Evolutionary conservation across 2,888 invertebrate genomes (phyloP).

Genomic region (Lasioglossum leucozonium): DNA sequence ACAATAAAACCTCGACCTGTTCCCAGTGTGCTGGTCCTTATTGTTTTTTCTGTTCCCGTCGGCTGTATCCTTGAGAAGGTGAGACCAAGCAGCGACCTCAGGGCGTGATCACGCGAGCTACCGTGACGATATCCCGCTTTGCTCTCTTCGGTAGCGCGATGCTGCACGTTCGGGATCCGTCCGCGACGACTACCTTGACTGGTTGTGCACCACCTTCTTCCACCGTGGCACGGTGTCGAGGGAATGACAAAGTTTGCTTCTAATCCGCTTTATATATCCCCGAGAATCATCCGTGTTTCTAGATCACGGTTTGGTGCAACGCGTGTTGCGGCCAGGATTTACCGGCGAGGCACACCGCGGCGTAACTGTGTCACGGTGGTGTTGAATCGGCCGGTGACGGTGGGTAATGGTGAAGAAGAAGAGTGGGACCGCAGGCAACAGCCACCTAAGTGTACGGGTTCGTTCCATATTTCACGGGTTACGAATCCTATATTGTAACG

Average conservation of each 20-base stretch:
- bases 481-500: slow-evolving; percentile 68
- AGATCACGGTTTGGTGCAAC: slow-evolving; percentile 83
- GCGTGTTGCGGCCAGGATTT: slow-evolving; percentile 80
- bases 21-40: background rate
- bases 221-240: slow-evolving; percentile 79
- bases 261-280: slow-evolving; percentile 83
- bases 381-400: slow-evolving; percentile 63
- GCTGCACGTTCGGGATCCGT: slow-evolving; percentile 39
- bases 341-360: slow-evolving; percentile 80
- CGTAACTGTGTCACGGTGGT: slow-evolving; percentile 80
- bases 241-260: slow-evolving; percentile 82
- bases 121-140: too few relatives aligned
- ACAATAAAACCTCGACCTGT: slow-evolving; percentile 34
- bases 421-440: slow-evolving; percentile 62
- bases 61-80: slow-evolving; percentile 51
- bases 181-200: slow-evolving; percentile 39
- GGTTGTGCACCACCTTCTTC: slow-evolving; percentile 71
- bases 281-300: slow-evolving; percentile 80
- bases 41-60: slow-evolving; percentile 26
- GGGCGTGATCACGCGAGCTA: slow-evolving; percentile 39
- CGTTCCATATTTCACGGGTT: slow-evolving; percentile 72
- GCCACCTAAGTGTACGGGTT: slow-evolving; percentile 59
- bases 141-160: too few relatives aligned
- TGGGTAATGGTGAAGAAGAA: slow-evolving; percentile 64
- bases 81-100: too few relatives aligned